Percentiles rank a stretch among this genome's conserved stretches.
phyloP scores from a whole-genome alignment of 35 echinoderm and acorn worm genomes.

The Lytechinus variegatus region DNA sequence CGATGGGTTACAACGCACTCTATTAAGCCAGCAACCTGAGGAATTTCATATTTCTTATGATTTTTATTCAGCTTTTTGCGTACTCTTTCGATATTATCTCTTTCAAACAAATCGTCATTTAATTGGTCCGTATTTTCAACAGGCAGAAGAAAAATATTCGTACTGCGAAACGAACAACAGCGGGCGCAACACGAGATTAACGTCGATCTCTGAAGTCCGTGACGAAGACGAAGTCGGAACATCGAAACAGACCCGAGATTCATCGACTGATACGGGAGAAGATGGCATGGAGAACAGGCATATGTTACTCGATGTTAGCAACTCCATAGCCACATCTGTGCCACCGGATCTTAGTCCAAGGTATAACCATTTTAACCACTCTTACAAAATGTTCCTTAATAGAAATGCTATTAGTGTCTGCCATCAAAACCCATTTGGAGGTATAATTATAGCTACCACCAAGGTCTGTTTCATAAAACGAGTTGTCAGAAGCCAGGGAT shows the following conservation, averaged over 20 bases:
- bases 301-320: conserved; percentile 78
- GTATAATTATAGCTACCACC: too few species aligned
- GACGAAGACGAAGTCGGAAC: conserved; percentile 79
- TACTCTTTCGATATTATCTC: not conserved
- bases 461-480: too few species aligned
- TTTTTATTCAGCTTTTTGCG: not conserved
- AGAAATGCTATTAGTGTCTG: not conserved
- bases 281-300: conserved; percentile 65
- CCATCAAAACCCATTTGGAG: not conserved
- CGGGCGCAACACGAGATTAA: conserved; percentile 61
- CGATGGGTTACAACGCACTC: not conserved
- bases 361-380: conserved; percentile 27
- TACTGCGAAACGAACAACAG: conserved; percentile 64
- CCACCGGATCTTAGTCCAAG: conserved; percentile 96
- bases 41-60: not conserved
- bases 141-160: conserved; percentile 66
- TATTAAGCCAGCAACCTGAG: not conserved
- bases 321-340: conserved; percentile 64
- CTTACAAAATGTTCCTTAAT: not conserved
- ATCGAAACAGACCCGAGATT: conserved; percentile 44
- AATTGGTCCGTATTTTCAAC: not conserved
- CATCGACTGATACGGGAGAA: conserved; percentile 67
- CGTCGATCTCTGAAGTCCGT: conserved; percentile 85
- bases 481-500: too few species aligned
- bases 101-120: not conserved